These are phyloP conservation scores for Xenus cinereus DNA, from an alignment of 2,113 vertebrate genomes.

Conservation along the genomic window DNA sequence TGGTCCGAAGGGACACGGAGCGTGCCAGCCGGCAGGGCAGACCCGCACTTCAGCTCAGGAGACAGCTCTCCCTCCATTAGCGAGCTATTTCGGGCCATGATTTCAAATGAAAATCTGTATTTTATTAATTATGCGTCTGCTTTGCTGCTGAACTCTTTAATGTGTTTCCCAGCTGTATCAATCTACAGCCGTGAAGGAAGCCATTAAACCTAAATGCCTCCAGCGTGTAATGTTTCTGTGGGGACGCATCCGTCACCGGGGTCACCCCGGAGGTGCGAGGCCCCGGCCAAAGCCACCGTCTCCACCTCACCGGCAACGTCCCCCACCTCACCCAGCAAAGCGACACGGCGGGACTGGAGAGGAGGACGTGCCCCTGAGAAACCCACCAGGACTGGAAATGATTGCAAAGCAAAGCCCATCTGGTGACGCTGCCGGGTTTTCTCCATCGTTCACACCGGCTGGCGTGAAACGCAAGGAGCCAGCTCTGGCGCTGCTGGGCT, in stretches of 20 bases:
- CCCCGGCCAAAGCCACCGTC: background rate
- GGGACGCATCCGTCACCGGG: background rate
- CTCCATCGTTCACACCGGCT: background rate
- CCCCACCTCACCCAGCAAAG: background rate
- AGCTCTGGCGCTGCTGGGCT: background rate
- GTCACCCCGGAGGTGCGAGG: accelerated
- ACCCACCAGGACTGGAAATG: background rate
- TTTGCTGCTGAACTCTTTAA: constrained; percentile 54
- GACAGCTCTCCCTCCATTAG: background rate
- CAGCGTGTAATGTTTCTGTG: background rate
- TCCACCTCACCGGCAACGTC: background rate
- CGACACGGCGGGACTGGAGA: accelerated
- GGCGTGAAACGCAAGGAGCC: background rate
- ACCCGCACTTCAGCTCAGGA: background rate
- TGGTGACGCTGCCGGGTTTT: background rate
- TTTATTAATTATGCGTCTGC: constrained; percentile 71
- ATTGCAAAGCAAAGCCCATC: background rate
- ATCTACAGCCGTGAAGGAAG: background rate
- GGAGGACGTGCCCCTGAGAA: background rate
- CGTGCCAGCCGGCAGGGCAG: background rate
- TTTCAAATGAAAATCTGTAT: constrained; percentile 68
- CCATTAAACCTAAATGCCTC: background rate
- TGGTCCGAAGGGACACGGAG: background rate
- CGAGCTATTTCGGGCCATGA: constrained; percentile 53
- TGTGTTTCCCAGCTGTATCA: constrained; percentile 62